Conservation (phyloP, 2,797 vertebrate genomes). For the Simalia tracyae region DNA sequence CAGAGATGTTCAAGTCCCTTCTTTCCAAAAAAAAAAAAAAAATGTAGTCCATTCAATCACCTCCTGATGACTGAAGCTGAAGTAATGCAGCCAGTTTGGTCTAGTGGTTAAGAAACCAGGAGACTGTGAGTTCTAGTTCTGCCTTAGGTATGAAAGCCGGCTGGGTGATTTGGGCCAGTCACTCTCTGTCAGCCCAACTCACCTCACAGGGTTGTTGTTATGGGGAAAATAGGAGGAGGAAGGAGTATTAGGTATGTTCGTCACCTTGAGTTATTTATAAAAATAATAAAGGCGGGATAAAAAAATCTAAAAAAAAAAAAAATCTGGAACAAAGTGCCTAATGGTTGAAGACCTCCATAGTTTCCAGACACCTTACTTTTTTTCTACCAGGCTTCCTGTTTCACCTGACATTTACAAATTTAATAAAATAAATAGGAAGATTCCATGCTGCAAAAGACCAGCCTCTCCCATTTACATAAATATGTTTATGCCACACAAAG, state of each 20-base stretch:
- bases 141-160: too few relatives aligned
- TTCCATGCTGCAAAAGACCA: neutral
- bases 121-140: too few relatives aligned
- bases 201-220: too few relatives aligned
- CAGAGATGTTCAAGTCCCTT: neutral
- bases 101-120: too few relatives aligned
- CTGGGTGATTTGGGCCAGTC: too few relatives aligned
- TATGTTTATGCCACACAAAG: neutral
- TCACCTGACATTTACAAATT: neutral
- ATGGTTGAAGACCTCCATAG: neutral
- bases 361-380: neutral
- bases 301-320: too few relatives aligned
- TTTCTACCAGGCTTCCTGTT: neutral
- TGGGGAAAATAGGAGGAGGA: too few relatives aligned
- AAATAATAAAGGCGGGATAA: too few relatives aligned
- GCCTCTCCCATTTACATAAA: neutral
- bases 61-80: neutral
- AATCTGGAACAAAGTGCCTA: neutral
- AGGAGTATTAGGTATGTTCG: too few relatives aligned
- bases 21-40: neutral
- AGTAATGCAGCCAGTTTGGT: neutral
- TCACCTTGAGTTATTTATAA: too few relatives aligned
- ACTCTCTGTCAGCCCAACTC: too few relatives aligned
- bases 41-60: neutral
- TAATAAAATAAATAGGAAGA: neutral